phyloP scores from a whole-genome alignment of 2,888 invertebrate genomes.

The Oeneis ivallda region DNA sequence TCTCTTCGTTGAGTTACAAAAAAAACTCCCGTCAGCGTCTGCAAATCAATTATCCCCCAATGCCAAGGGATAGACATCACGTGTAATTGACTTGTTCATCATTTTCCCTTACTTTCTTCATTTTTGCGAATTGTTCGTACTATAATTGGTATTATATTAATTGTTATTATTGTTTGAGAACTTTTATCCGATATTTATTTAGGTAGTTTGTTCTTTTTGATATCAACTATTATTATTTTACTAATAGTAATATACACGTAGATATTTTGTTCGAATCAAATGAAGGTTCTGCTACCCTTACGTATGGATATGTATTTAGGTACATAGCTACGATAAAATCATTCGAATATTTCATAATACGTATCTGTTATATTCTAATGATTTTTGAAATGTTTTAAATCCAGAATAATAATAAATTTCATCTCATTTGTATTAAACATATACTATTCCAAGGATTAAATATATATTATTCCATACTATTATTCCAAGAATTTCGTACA shows the following conservation, averaged over 20 bases:
- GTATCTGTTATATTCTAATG: too few species aligned
- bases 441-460: too few species aligned
- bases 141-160: slow-evolving; percentile 22
- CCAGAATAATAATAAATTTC: too few species aligned
- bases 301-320: background rate
- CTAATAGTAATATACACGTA: background rate
- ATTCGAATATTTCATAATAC: too few species aligned
- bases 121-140: slow-evolving; percentile 21
- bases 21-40: slow-evolving; percentile 58
- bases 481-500: too few species aligned
- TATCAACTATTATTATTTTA: background rate
- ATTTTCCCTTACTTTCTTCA: slow-evolving; percentile 45
- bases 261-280: background rate
- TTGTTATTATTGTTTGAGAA: slow-evolving; percentile 8
- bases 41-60: slow-evolving; percentile 59
- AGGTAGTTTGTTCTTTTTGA: background rate
- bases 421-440: too few species aligned
- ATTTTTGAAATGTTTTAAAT: too few species aligned
- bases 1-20: slow-evolving; percentile 56
- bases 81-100: slow-evolving; percentile 60
- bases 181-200: slow-evolving; percentile 2
- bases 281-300: background rate
- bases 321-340: too few species aligned
- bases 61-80: slow-evolving; percentile 52
- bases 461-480: too few species aligned